A percentile compares a stretch with the other conserved stretches of the same genome.
Evolutionary conservation across 2,888 invertebrate species (phyloP).

Genomic region (Flexamia atlantica): DNA sequence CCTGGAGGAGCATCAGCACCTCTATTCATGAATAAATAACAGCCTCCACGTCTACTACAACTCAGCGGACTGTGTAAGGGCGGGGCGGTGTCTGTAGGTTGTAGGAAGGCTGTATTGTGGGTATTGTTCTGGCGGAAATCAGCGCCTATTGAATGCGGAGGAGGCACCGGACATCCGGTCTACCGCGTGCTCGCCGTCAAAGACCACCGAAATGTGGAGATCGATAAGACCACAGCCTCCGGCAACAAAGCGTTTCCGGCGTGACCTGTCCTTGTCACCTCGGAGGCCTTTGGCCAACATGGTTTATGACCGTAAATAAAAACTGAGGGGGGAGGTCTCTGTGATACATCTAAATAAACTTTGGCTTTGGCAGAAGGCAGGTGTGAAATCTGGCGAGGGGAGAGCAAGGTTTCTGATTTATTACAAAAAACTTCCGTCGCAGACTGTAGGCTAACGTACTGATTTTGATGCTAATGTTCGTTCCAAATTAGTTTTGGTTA

Average conservation of each 20-base stretch:
- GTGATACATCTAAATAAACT: not conserved
- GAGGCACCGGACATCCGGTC: slow-evolving; percentile 47
- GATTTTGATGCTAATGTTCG: no score
- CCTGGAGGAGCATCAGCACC: no score
- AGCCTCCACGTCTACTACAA: no score
- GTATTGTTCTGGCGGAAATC: slow-evolving; percentile 45
- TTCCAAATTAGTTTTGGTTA: no score
- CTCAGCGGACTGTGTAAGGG: no score
- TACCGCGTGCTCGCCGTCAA: slow-evolving; percentile 39
- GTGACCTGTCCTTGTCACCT: not conserved
- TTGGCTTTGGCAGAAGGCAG: not conserved
- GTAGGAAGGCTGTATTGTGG: not conserved
- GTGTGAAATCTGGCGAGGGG: not conserved
- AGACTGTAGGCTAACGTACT: no score
- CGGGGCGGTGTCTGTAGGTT: slow-evolving; percentile 4
- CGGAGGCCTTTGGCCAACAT: not conserved
- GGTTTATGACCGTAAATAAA: not conserved
- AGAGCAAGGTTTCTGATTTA: no score
- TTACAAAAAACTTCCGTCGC: no score
- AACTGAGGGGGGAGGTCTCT: not conserved
- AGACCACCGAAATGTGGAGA: slow-evolving; percentile 37
- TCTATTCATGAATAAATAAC: no score
- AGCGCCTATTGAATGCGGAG: slow-evolving; percentile 48
- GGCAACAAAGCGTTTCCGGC: slow-evolving; percentile 2
- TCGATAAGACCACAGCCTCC: slow-evolving; percentile 30